Percentiles rank a stretch among this genome's conserved stretches.
These are phyloP conservation scores for Achlya flavicornis DNA, from an alignment of 2,888 invertebrate species.

Conservation along the genomic window DNA sequence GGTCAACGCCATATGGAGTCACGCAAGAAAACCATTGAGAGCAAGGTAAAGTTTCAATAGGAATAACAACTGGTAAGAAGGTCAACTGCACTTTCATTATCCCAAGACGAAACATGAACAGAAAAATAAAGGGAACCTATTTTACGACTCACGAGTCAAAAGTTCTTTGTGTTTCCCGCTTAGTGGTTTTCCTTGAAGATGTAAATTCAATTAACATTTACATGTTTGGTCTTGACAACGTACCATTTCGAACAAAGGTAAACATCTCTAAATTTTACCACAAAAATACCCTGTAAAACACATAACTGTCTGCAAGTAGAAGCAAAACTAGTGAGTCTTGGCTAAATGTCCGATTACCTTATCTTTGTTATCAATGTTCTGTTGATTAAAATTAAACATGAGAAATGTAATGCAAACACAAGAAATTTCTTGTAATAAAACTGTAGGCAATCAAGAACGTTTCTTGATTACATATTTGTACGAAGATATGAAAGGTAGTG, in stretches of 20 bases:
- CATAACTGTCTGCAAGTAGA: background rate
- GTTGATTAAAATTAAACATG: slow-evolving; percentile 20
- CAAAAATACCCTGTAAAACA: background rate
- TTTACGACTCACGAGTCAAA: background rate
- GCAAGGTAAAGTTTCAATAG: slow-evolving; percentile 40
- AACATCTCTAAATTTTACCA: background rate
- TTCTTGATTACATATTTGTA: slow-evolving; percentile 25
- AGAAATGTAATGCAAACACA: slow-evolving; percentile 12
- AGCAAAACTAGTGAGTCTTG: background rate
- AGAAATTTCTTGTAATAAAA: slow-evolving; percentile 12
- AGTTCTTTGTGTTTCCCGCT: slow-evolving; percentile 1
- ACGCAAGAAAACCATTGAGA: slow-evolving; percentile 47
- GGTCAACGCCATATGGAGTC: slow-evolving; percentile 41
- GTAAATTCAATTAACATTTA: slow-evolving; percentile 6
- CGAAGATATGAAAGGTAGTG: background rate
- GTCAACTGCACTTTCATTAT: slow-evolving; percentile 7
- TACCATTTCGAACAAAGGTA: background rate
- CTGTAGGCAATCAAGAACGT: background rate
- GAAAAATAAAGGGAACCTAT: background rate
- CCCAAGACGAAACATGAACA: background rate
- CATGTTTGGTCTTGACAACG: background rate
- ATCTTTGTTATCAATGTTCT: slow-evolving; percentile 38
- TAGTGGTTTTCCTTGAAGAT: slow-evolving; percentile 3
- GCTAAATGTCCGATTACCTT: slow-evolving; percentile 39
- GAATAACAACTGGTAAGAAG: slow-evolving; percentile 14